phyloP scores from a whole-genome alignment of 2,888 invertebrate genomes.

The Ormyrus nitidulus region DNA sequence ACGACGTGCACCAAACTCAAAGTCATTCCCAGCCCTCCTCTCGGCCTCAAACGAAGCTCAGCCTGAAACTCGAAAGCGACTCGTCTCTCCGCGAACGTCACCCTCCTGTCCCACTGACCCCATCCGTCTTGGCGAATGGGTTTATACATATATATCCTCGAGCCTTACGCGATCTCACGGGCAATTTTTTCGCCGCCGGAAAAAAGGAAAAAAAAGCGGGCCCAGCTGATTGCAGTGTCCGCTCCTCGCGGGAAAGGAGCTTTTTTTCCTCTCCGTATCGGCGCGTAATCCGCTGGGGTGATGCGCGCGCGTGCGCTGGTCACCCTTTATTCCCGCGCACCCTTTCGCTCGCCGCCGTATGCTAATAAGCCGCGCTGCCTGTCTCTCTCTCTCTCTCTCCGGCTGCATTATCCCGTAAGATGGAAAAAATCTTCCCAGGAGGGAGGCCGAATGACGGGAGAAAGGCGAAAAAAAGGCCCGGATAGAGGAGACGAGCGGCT shows the following conservation, averaged over 20 bases:
- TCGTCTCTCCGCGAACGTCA: no score
- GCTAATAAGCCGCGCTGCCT: constrained; percentile 56
- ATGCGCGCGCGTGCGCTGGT: constrained; percentile 51
- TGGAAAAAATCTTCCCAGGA: constrained; percentile 56
- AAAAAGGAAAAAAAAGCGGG: not conserved
- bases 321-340: constrained; percentile 56
- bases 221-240: not conserved
- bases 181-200: constrained; percentile 7
- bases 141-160: no score
- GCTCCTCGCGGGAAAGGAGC: constrained; percentile 23
- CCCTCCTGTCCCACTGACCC: no score
- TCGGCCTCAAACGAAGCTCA: no score
- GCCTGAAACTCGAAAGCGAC: no score
- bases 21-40: no score
- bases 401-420: constrained; percentile 53
- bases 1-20: no score
- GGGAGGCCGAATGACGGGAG: no score
- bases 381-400: constrained; percentile 56
- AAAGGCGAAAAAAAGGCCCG: constrained; percentile 34
- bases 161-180: constrained; percentile 46
- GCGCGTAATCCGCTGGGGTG: constrained; percentile 53
- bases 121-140: no score
- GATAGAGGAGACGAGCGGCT: not conserved
- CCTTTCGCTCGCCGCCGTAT: constrained; percentile 55
- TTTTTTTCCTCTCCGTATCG: constrained; percentile 50